phyloP scores from a whole-genome alignment of 2,113 vertebrate species.

The Vanacampus margaritifer region DNA sequence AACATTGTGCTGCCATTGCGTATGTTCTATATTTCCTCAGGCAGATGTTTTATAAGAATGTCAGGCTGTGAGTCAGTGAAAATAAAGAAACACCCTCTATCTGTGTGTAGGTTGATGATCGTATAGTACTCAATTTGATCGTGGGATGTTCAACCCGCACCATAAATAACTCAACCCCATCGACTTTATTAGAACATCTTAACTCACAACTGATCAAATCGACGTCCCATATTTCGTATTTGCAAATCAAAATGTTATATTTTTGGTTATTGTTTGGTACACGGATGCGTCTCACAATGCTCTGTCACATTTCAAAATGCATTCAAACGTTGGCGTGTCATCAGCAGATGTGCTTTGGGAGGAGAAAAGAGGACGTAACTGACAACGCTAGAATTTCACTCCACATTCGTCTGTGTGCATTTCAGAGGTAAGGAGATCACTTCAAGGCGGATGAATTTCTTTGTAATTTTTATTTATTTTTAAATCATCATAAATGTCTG shows the following conservation, averaged over 20 bases:
- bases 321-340: slow-evolving; percentile 45
- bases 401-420: slow-evolving; percentile 14
- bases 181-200: not conserved
- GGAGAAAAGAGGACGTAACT: slow-evolving; percentile 47
- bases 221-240: not conserved
- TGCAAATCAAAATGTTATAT: not conserved
- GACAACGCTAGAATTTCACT: slow-evolving; percentile 10
- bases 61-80: too few relatives aligned
- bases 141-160: too few relatives aligned
- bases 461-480: not conserved
- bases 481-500: not conserved
- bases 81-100: too few relatives aligned
- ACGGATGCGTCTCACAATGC: slow-evolving; percentile 5
- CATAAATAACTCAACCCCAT: not conserved
- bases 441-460: not conserved
- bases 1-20: too few relatives aligned
- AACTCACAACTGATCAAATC: not conserved
- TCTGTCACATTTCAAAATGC: slow-evolving; percentile 36
- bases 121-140: too few relatives aligned
- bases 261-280: not conserved
- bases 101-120: too few relatives aligned
- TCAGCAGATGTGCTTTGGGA: slow-evolving; percentile 49
- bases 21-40: too few relatives aligned
- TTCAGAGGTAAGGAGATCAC: slow-evolving; percentile 50
- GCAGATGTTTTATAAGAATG: too few relatives aligned